A percentile compares a stretch with the other conserved stretches of the same genome.
These are phyloP conservation scores for Nicator chloris DNA, from an alignment of 2,113 vertebrate species.

Conservation along the genomic window DNA sequence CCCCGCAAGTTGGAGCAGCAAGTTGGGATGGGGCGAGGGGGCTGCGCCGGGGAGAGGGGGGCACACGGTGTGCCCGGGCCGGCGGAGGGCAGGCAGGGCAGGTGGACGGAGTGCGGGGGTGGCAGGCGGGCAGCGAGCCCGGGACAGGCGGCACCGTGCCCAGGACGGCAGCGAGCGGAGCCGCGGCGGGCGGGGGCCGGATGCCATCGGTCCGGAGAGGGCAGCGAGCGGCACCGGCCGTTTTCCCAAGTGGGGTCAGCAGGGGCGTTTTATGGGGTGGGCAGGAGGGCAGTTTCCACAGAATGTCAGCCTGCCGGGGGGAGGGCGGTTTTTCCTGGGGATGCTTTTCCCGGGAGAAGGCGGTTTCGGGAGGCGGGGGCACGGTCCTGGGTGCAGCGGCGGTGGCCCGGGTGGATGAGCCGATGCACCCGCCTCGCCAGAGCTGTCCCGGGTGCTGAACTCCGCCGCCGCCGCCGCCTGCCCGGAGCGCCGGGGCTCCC, in stretches of 20 bases:
- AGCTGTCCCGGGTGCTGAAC: constrained; percentile 39
- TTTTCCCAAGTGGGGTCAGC: rapidly evolving
- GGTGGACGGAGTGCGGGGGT: not conserved
- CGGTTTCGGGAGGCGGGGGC: too few species aligned
- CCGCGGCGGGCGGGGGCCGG: not conserved
- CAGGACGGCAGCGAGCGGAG: not conserved
- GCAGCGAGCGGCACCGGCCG: not conserved
- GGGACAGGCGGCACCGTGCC: not conserved
- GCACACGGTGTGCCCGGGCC: not conserved
- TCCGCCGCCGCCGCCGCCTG: not conserved
- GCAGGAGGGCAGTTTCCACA: not conserved
- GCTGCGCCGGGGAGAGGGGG: not conserved
- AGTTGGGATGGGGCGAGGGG: not conserved
- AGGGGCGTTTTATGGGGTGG: not conserved
- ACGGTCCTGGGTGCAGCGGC: not conserved
- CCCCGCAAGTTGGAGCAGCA: not conserved
- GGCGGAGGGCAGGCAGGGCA: not conserved
- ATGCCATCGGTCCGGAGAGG: too few species aligned
- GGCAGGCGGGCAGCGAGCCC: not conserved
- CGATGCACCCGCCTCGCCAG: rapidly evolving
- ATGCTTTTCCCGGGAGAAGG: not conserved
- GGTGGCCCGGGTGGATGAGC: not conserved
- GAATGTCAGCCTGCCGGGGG: not conserved
- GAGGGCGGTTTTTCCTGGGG: not conserved
- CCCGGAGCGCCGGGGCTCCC: not conserved